Evolutionary conservation across 2,797 vertebrate genomes (phyloP).

Genomic region (Sebastes nivosus): DNA sequence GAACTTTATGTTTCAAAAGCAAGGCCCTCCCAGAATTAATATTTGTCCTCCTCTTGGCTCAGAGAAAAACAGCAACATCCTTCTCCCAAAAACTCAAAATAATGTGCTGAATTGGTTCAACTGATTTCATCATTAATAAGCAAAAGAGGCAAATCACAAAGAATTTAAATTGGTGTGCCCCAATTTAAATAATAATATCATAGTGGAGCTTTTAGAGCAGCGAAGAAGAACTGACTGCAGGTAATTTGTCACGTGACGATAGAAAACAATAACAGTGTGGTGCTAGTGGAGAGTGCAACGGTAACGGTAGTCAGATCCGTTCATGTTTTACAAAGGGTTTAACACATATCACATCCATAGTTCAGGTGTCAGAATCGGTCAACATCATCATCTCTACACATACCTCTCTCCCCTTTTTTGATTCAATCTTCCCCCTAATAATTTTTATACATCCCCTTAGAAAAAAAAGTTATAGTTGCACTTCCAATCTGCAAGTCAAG

Average conservation of each 20-base stretch:
- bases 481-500: background rate
- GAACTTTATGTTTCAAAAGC: background rate
- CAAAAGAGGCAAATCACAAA: background rate
- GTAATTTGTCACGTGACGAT: too few species aligned
- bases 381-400: background rate
- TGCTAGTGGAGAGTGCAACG: too few species aligned
- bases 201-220: background rate
- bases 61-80: background rate
- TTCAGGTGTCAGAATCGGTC: too few species aligned
- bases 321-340: too few species aligned
- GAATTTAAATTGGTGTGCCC: too few species aligned
- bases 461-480: background rate
- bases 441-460: background rate
- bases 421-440: background rate
- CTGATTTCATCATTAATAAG: background rate
- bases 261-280: too few species aligned
- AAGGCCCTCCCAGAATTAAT: background rate
- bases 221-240: too few species aligned
- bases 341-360: too few species aligned
- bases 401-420: background rate
- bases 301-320: too few species aligned
- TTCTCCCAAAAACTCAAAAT: background rate
- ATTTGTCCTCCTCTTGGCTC: background rate
- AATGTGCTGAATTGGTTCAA: background rate
- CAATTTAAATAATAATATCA: background rate